These are phyloP conservation scores for Eurosta solidaginis DNA, from an alignment of 1,140 invertebrate genomes.

Conservation along the genomic window DNA sequence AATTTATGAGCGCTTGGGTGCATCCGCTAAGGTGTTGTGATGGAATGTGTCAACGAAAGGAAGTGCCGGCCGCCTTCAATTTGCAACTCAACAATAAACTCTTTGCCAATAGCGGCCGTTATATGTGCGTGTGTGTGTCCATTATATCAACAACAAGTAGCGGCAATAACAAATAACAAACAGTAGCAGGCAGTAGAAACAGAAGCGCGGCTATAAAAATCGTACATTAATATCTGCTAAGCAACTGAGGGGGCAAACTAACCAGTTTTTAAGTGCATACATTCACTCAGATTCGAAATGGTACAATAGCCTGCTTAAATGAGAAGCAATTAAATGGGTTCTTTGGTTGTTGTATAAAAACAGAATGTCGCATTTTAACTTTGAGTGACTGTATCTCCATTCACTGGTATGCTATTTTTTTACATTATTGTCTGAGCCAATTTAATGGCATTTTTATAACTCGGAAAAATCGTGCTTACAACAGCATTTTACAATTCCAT, in stretches of 20 bases:
- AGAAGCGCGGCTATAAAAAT: background rate
- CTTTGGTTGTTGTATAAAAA: too few species aligned
- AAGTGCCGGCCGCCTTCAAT: background rate
- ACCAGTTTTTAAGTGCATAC: background rate
- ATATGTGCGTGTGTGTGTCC: background rate
- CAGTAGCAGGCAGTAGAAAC: background rate
- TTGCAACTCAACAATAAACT: background rate
- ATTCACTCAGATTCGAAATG: too few species aligned
- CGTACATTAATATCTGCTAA: background rate
- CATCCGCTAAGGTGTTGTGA: slow-evolving; percentile 20
- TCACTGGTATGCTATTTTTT: background rate
- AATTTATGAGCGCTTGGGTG: background rate
- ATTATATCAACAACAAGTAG: background rate
- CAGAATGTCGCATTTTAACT: too few species aligned
- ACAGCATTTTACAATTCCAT: slow-evolving; percentile 3
- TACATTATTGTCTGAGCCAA: background rate
- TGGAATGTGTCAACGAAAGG: slow-evolving; percentile 10
- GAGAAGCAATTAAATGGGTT: too few species aligned
- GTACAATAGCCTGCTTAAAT: too few species aligned
- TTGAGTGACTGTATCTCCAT: background rate
- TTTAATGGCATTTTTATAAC: slow-evolving; percentile 33
- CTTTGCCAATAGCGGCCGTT: background rate
- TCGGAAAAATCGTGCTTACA: slow-evolving; percentile 21
- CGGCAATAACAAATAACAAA: background rate
- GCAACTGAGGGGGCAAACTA: background rate